phyloP scores from a whole-genome alignment of 1,140 invertebrate genomes.

The Pissodes strobi region DNA sequence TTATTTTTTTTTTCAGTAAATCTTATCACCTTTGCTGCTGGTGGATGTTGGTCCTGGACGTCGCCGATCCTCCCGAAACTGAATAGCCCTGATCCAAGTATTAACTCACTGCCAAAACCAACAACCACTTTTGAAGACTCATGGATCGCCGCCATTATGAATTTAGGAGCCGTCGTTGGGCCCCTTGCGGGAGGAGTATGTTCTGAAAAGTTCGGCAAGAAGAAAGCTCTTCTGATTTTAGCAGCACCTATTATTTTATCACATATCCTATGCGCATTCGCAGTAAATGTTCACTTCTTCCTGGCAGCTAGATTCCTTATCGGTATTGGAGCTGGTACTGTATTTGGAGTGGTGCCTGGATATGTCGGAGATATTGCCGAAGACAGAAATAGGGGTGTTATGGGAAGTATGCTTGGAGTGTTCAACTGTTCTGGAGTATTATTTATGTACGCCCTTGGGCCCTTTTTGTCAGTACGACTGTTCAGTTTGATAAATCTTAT shows the following conservation, averaged over 20 bases:
- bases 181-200: constrained; percentile 47
- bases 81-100: constrained; percentile 33
- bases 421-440: constrained; percentile 36
- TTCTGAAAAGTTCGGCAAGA: constrained; percentile 56
- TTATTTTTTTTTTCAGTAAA: constrained; percentile 64
- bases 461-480: constrained; percentile 60
- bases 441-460: constrained; percentile 63
- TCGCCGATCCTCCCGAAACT: constrained; percentile 69
- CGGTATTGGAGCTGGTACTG: constrained; percentile 57
- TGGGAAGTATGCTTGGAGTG: constrained; percentile 69
- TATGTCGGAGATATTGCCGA: constrained; percentile 61
- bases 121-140: constrained; percentile 63
- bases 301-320: constrained; percentile 56
- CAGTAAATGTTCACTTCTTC: constrained; percentile 50
- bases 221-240: constrained; percentile 54
- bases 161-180: constrained; percentile 71
- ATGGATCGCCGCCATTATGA: constrained; percentile 80
- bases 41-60: constrained; percentile 72
- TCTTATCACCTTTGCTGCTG: constrained; percentile 65
- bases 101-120: constrained; percentile 47
- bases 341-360: constrained; percentile 58
- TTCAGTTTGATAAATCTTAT: constrained; percentile 59
- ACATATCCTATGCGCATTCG: constrained; percentile 55
- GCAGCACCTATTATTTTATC: constrained; percentile 54
- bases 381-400: constrained; percentile 42